Base-by-base conservation (phyloP, 2,113 vertebrate species). In the Xenotilapia leptura region DNA sequence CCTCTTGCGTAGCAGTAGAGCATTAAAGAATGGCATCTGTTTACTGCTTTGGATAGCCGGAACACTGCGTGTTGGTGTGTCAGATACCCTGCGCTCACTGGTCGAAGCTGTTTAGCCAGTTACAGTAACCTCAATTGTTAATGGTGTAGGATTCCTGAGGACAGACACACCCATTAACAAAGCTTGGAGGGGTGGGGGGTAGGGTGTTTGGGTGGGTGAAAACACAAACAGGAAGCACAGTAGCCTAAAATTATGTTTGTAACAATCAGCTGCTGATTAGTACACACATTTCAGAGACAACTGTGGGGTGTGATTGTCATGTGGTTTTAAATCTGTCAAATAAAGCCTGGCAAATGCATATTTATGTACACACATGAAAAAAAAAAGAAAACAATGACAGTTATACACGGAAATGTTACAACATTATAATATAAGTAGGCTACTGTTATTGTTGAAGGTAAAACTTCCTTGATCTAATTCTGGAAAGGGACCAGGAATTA, bases 101-200 rank as follows among this genome's bases (percentile, higher is more conserved):
- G 96, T 90, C 90, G 88, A 97, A 96, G 97, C 98, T 97, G 97
- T 97, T 97, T 93, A 96, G 96, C 96, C 95, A 96, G 97, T 97
- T 95, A 95, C 90, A 94, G 95, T 93, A 96, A 96, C 86, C 88
- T 92, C 89, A 82, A 94, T 95, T 91, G 96, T 97, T 96, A 96
- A 93, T 93, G 88, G 91, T 98, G 97, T 98, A 97, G 96, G 93
- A 96, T 99, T 98, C 98, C 98, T 86, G 90, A 86, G 60, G 79
- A 85, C 7, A 92, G 96, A 94, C 97, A 97, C 97, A 97, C 97
- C 96, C 91, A 94, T 95, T 84, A 89, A 79, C 95, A 87, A 87
- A 81, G 10, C 26, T 77, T 31, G 73, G 26, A 19, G 23, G 42
- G 55, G 21, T 9, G 68, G 36, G 38, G 40, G 68, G 70, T 21